Base-by-base conservation (phyloP, 2,888 invertebrate genomes). In the Lampropteryx suffumata region DNA sequence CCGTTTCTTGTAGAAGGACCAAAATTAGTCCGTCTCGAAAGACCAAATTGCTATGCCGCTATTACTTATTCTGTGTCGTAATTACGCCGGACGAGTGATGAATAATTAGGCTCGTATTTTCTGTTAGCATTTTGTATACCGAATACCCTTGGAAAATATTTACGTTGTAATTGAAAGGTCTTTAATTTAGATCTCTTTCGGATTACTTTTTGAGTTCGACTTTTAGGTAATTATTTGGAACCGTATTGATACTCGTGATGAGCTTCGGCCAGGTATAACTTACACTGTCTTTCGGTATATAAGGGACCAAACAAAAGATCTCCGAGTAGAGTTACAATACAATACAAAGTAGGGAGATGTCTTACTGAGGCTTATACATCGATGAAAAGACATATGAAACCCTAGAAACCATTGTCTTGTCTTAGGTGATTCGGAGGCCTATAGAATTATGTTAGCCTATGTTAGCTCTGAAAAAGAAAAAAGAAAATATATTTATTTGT, bases 1-100 rank as follows among this genome's bases (percentile, higher is more conserved):
- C 8, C 29, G 40, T 29, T 40, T 34, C 40, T 45, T 12, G 27
- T 44, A 11, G 33, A 40, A 35, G 30, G 11, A 48, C 44, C 40
- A 27, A 27, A 50, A 41, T 45, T 17, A 36, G 29, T 35, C 30
- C 40, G 32, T 12, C n/a, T 39, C 47, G 44, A 42, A 34, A 34
- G 46, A 42, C 39, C 39, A 49, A 53, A 58, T 55, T 57, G 55
- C 49, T 36, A 37, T 45, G 40, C 12, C 21, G 12, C 24, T 42
- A 40, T 35, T 21, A 30, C 39, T 14, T 33, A 32, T 30, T 50
- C 44, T 44, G 35, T 32, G 37, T 12, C 14, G 47, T 57, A 55
- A 59, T 55, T 59, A 57, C 49, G 28, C 36, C 40, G 42, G 53
- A 32, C 43, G 39, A 45, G 45, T 55, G 48, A 44, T 60, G 49